Conservation (phyloP, 2,888 invertebrate genomes). For the Dryadula phaetusa region DNA sequence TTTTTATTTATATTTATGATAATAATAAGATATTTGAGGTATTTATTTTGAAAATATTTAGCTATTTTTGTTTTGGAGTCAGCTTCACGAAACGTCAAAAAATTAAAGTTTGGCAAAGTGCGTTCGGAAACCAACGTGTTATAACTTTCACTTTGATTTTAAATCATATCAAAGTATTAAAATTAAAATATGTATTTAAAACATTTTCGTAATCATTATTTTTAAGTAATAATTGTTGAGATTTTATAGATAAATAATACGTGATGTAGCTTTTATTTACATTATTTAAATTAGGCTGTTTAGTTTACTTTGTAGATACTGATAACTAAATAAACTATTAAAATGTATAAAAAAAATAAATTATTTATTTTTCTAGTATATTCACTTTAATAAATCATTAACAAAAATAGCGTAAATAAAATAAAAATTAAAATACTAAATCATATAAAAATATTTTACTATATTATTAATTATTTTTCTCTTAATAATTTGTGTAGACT, state of each 20-base stretch:
- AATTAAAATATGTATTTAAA: neutral
- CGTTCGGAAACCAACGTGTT: constrained; percentile 34
- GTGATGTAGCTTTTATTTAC: neutral
- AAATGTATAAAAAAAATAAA: neutral
- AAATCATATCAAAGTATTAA: neutral
- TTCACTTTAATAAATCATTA: neutral
- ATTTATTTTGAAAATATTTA: constrained; percentile 20
- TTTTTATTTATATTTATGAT: constrained; percentile 1
- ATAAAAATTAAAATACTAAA: too few relatives aligned
- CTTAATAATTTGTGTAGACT: neutral
- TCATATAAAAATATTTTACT: neutral
- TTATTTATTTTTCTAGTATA: neutral
- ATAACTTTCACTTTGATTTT: constrained; percentile 25
- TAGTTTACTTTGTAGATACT: neutral
- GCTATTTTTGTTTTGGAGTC: constrained; percentile 27
- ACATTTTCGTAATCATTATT: neutral
- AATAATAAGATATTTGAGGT: neutral
- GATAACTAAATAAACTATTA: too few relatives aligned
- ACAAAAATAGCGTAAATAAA: too few relatives aligned
- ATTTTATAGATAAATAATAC: neutral
- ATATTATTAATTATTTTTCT: neutral
- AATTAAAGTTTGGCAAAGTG: constrained; percentile 36
- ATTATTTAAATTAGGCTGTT: neutral
- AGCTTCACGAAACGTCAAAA: constrained; percentile 45
- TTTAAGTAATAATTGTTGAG: neutral